Percentiles rank a stretch among this genome's conserved stretches.
phyloP scores from a whole-genome alignment of 2,888 invertebrate genomes.

The Diabrotica balteata region DNA sequence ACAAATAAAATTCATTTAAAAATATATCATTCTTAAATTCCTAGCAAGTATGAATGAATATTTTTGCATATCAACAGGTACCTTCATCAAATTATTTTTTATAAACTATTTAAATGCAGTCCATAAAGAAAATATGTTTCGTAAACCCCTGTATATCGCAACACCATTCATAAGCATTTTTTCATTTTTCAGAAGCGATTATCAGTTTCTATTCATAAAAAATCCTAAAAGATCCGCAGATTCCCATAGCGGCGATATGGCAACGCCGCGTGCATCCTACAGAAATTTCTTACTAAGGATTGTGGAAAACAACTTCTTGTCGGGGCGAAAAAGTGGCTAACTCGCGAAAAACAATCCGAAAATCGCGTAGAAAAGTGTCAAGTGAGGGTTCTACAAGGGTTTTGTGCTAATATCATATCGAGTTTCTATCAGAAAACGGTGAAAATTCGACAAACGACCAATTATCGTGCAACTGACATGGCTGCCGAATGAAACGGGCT shows the following conservation, averaged over 20 bases:
- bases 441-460: slow-evolving; percentile 26
- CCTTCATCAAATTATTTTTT: too few species aligned
- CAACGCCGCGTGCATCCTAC: slow-evolving; percentile 34
- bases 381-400: slow-evolving; percentile 26
- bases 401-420: slow-evolving; percentile 12
- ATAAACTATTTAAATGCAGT: too few species aligned
- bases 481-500: slow-evolving; percentile 42
- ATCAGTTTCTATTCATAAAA: too few species aligned
- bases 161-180: too few species aligned
- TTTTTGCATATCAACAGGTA: too few species aligned
- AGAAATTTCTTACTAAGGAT: slow-evolving; percentile 69
- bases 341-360: slow-evolving; percentile 41
- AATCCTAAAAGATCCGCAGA: too few species aligned
- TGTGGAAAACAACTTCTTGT: slow-evolving; percentile 66
- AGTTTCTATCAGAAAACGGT: slow-evolving; percentile 35
- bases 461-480: slow-evolving; percentile 39
- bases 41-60: too few species aligned
- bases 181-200: too few species aligned
- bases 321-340: slow-evolving; percentile 64
- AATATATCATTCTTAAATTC: too few species aligned
- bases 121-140: too few species aligned
- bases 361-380: slow-evolving; percentile 33
- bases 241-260: not conserved
- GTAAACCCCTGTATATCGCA: too few species aligned
- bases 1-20: too few species aligned